Evolutionary conservation across 2,113 vertebrate genomes (phyloP), one percentile per base, ranked within the genome.

Genomic region (Oncorhynchus clarkii): DNA sequence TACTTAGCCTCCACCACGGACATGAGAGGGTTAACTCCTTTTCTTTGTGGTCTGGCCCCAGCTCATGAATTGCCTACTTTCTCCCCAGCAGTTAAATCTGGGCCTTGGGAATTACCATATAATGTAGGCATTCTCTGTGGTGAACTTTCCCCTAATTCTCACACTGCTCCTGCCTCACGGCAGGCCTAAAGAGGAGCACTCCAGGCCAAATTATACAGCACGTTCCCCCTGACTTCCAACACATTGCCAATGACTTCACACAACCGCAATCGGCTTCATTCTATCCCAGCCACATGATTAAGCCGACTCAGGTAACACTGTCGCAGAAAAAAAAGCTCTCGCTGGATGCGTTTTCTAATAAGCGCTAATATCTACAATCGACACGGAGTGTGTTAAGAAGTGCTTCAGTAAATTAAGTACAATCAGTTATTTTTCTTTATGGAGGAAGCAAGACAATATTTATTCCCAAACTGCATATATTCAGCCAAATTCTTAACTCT

Each of bases 111-210:
- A 26, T n/a, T 65, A 65, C 74, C 45, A 16, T 26, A 62, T 77
- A 87, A 85, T 83, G 72, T 82, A 71, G 82, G 22, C 86, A 73
- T 81, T 91, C 75, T 90, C 70, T 88, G 80, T 74, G 78, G 59
- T 92, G 92, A 93, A 88, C 93, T 93, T 92, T 94, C 89, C 91
- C 91, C 92, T 86, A 91, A 87, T 94, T 94, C 92, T 91, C 93
- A 93, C 93, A 93, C 86, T 91, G 80, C 54, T 78, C 71, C 68
- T n/a, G 49, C 5, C 27, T 79, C 71, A 31, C 69, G 77, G 71
- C 51, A 66, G 48, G 74, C 45, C 59, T 62, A 11, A 45, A 20
- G 70, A 77, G 39, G 64, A 84, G 54, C 84, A 77, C 67, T 70
- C 72, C 72, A 5, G 75, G 81, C 70, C 57, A 71, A 39, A 80